phyloP scores from a whole-genome alignment of 2,797 vertebrate genomes.

The Rhinogobio ventralis region DNA sequence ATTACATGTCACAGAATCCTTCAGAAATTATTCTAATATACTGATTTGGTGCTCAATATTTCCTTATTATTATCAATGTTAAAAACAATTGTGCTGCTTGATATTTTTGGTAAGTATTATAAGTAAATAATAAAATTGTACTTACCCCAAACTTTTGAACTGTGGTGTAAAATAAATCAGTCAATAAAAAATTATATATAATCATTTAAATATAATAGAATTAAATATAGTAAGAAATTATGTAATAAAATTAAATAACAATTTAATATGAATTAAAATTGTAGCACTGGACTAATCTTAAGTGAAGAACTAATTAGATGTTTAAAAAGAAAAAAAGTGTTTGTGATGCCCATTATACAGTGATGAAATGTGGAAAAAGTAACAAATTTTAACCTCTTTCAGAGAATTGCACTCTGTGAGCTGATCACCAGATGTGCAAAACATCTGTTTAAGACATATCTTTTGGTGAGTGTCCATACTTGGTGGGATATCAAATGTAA shows the following conservation, averaged over 20 bases:
- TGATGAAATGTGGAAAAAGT: neutral
- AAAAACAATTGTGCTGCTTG: no score
- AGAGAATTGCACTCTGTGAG: constrained; percentile 92
- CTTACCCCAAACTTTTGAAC: no score
- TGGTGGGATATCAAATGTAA: neutral
- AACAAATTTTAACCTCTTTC: constrained; percentile 60
- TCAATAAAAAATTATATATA: neutral
- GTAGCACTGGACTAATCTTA: neutral
- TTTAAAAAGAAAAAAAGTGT: neutral
- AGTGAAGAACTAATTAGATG: neutral
- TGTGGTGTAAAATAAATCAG: no score
- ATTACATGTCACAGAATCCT: no score
- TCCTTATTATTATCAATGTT: no score
- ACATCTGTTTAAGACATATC: constrained; percentile 92
- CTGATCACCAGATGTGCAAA: constrained; percentile 93
- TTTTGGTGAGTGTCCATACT: constrained; percentile 80
- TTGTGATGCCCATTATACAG: neutral
- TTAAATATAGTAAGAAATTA: neutral
- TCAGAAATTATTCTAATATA: no score
- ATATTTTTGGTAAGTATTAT: no score
- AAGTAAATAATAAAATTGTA: no score
- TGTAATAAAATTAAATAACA: neutral
- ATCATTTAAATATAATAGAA: neutral
- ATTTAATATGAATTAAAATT: neutral
- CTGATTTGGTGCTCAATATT: no score